Conservation (phyloP, 2,888 invertebrate genomes). For the Parnassius apollo region DNA sequence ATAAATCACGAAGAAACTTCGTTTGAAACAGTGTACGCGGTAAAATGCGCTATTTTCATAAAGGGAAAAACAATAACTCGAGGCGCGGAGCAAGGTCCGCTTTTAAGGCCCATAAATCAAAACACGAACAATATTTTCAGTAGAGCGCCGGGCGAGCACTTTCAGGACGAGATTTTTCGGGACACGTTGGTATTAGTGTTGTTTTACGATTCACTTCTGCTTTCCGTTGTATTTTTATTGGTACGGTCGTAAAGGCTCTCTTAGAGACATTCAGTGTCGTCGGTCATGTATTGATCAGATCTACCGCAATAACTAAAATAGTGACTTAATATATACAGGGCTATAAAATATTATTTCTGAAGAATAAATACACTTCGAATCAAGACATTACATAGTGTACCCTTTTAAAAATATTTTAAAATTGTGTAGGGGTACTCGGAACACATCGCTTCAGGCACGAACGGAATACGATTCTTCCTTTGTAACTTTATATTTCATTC, state of each 20-base stretch:
- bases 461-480: constrained; percentile 67
- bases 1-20: constrained; percentile 50
- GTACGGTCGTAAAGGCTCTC: constrained; percentile 50
- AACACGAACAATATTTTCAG: constrained; percentile 71
- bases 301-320: constrained; percentile 27
- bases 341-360: constrained; percentile 24
- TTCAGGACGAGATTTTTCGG: constrained; percentile 62
- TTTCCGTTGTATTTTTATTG: constrained; percentile 64
- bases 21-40: constrained; percentile 55
- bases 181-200: constrained; percentile 71
- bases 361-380: neutral
- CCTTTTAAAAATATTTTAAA: neutral
- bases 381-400: neutral
- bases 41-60: constrained; percentile 73
- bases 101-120: constrained; percentile 78
- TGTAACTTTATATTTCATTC: constrained; percentile 68
- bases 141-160: constrained; percentile 60
- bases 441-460: constrained; percentile 53
- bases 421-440: constrained; percentile 25
- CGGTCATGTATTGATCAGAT: constrained; percentile 22
- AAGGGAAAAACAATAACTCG: constrained; percentile 76
- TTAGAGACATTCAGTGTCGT: constrained; percentile 33
- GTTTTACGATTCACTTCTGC: constrained; percentile 71
- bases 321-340: constrained; percentile 48
- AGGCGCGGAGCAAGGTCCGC: constrained; percentile 68